phyloP scores from a whole-genome alignment of 2,888 invertebrate species.

The Melipona bicolor region DNA sequence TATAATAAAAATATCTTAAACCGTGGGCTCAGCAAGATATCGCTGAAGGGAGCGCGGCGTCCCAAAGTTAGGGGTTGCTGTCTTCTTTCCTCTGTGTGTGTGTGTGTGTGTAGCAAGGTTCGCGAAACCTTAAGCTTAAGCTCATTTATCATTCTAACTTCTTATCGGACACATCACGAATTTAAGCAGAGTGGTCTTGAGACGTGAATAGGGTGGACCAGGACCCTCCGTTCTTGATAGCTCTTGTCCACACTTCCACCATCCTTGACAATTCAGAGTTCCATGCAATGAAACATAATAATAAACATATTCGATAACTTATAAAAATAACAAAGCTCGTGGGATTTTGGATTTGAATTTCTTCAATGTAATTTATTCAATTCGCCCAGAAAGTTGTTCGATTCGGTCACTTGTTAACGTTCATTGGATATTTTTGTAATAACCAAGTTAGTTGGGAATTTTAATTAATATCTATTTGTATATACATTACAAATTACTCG shows the following conservation, averaged over 20 bases:
- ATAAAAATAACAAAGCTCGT: accelerated
- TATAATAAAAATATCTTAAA: neutral
- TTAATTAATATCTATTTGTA: too few species aligned
- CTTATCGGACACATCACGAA: conserved; percentile 7
- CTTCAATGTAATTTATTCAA: too few species aligned
- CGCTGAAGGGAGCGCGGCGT: neutral
- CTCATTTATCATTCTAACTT: conserved; percentile 14
- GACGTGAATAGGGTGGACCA: conserved; percentile 10
- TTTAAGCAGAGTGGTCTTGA: conserved; percentile 6
- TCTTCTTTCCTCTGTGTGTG: neutral
- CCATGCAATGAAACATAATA: neutral
- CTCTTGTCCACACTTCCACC: neutral
- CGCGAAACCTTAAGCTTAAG: conserved; percentile 1
- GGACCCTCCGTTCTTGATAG: neutral
- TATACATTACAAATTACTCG: too few species aligned
- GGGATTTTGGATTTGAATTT: too few species aligned
- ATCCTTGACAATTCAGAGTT: neutral
- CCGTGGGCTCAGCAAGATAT: neutral
- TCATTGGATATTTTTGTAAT: too few species aligned
- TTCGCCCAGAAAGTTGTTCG: too few species aligned
- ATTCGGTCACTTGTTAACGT: too few species aligned
- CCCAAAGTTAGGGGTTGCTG: neutral
- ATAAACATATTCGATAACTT: neutral
- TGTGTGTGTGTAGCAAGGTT: neutral
- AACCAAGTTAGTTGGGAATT: too few species aligned